These are phyloP conservation scores for Phrynosoma blainvillii DNA, from an alignment of 2,113 vertebrate species.

Conservation along the genomic window DNA sequence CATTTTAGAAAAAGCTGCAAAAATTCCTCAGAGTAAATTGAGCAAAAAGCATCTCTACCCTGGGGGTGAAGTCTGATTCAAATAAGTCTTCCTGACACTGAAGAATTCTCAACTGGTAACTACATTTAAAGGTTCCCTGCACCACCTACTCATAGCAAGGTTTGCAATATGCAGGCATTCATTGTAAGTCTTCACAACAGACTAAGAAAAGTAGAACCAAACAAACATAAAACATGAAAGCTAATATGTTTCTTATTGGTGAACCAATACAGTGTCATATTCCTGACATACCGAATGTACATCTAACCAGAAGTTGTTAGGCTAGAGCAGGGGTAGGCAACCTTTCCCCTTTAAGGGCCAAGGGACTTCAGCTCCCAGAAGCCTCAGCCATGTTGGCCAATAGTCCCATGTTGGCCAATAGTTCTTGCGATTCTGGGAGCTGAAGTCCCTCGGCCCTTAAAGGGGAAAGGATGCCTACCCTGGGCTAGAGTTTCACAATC, in stretches of 20 bases:
- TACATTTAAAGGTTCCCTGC: slow-evolving; percentile 37
- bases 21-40: slow-evolving; percentile 70
- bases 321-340: too few relatives aligned
- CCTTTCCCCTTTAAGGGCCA: too few relatives aligned
- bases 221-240: neutral
- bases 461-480: too few relatives aligned
- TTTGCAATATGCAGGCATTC: neutral
- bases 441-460: too few relatives aligned
- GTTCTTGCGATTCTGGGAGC: too few relatives aligned
- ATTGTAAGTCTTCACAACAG: neutral
- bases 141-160: neutral
- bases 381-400: too few relatives aligned
- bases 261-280: neutral
- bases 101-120: slow-evolving; percentile 56
- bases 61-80: slow-evolving; percentile 64
- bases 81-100: slow-evolving; percentile 63
- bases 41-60: slow-evolving; percentile 69
- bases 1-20: slow-evolving; percentile 61
- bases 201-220: neutral
- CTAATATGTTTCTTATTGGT: neutral
- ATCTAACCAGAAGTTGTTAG: neutral
- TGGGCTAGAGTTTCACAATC: neutral
- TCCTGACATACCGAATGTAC: neutral
- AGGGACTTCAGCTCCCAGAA: too few relatives aligned
- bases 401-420: too few relatives aligned